These are phyloP conservation scores for Malthinus seriepunctatus DNA, from an alignment of 2,888 invertebrate genomes.

Conservation along the genomic window DNA sequence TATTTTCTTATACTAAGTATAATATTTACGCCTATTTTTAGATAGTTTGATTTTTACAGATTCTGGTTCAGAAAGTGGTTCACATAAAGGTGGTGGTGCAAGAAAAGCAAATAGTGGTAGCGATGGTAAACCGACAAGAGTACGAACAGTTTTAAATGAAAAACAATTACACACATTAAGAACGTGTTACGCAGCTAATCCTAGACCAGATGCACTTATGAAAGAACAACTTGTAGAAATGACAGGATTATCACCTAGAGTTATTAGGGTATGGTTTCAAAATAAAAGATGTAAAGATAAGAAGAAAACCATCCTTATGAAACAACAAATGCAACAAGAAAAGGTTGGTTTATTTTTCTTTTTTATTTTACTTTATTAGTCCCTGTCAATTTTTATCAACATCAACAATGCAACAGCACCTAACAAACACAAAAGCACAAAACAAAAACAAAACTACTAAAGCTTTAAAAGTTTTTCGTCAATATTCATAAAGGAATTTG, in stretches of 20 bases:
- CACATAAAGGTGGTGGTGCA: constrained; percentile 65
- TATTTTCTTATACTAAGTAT: too few relatives aligned
- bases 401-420: too few relatives aligned
- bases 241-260: constrained; percentile 96
- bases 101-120: constrained; percentile 58
- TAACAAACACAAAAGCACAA: too few relatives aligned
- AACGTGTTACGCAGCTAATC: constrained; percentile 97
- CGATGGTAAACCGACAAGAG: constrained; percentile 97
- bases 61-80: constrained; percentile 90
- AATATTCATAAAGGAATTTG: not conserved
- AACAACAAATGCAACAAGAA: constrained; percentile 97
- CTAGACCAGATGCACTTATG: constrained; percentile 97
- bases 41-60: constrained; percentile 61
- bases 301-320: constrained; percentile 95
- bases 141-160: constrained; percentile 97
- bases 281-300: constrained; percentile 98
- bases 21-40: too few relatives aligned
- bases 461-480: too few relatives aligned
- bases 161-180: constrained; percentile 96
- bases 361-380: not conserved
- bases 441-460: too few relatives aligned
- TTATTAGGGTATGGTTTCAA: constrained; percentile 99
- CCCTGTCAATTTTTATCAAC: not conserved
- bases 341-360: constrained; percentile 68
- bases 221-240: constrained; percentile 99